A percentile compares a stretch with the other conserved stretches of the same genome.
phyloP scores from a whole-genome alignment of 2,797 vertebrate species.

The Anas bahamensis region DNA sequence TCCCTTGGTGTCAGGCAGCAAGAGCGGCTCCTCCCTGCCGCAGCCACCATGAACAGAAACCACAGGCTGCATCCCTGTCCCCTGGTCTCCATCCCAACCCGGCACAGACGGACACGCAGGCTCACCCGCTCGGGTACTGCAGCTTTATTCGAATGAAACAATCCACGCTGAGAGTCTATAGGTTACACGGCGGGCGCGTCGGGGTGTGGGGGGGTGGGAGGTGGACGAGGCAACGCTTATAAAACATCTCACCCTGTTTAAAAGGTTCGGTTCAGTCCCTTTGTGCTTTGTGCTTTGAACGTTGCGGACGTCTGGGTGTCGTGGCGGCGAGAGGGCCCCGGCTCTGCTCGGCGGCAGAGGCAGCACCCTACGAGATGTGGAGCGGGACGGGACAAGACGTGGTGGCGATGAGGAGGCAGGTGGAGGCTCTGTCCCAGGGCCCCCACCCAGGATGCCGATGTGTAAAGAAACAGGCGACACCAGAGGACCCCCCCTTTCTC shows the following conservation, averaged over 20 bases:
- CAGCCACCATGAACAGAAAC: neutral
- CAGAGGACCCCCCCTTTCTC: neutral
- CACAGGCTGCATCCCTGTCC: neutral
- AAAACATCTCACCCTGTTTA: constrained; percentile 70
- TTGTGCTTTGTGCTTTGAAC: constrained; percentile 79
- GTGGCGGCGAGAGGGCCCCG: neutral
- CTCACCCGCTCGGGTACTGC: constrained; percentile 69
- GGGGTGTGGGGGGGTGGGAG: neutral
- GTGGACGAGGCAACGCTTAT: constrained; percentile 45
- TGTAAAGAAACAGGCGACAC: neutral
- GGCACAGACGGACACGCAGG: constrained; percentile 25
- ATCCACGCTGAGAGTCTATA: constrained; percentile 70
- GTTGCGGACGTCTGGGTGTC: neutral
- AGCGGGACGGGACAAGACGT: accelerated
- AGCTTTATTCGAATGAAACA: constrained; percentile 82
- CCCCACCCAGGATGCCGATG: neutral
- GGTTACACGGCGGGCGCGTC: constrained; percentile 48
- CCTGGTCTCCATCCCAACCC: neutral
- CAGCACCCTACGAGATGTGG: neutral
- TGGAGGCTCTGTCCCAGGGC: neutral
- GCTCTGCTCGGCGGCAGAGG: neutral
- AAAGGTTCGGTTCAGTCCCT: constrained; percentile 71
- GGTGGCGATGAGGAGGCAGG: neutral
- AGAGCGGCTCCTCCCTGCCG: neutral
- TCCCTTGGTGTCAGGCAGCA: neutral